Evolutionary conservation across 2,113 vertebrate genomes (phyloP), one percentile per base, ranked within the genome.

Genomic region (Passer montanus): DNA sequence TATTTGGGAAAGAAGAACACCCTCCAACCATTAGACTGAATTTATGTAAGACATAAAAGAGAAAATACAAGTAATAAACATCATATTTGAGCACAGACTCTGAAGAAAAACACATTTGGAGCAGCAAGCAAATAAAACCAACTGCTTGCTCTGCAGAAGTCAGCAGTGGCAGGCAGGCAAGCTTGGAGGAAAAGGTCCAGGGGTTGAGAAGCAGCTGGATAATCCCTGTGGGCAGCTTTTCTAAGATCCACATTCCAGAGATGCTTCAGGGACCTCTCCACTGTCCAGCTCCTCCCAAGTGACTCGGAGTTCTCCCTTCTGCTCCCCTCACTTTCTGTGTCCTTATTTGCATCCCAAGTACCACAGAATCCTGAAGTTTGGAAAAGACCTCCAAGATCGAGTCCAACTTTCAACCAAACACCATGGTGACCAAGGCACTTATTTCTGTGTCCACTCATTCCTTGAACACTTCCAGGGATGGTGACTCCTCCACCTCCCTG

Each of bases 41-140:
- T 94, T 93, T 94, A 90, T 88, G 5, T 44, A 77, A 81, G 86
- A 39, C 64, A 88, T 93, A 92, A 95, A 95, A 83, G 33, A 80
- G 68, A 80, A 93, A 96, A 94, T 31, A 84, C 72, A 81, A 95
- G 95, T 67, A 93, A 83, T 96, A 88, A 95, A 94, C 6, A 2
- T 5, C 43, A 67, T 49, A 80, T 69, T 80, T 90, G 24, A 93
- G 78, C 50, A 79, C 0, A 63, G 78, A 85, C 50, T 91, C 55
- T 26, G 50, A 89, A 88, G 41, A 47, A 81, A 90, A 93, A 33
- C 78, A 68, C 78, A 83, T 84, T 52, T 66, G 56, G 67, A 95
- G 60, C 75, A 77, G 33, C n/a, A 62, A 90, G 59, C 8, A 84
- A 90, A 91, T 93, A 92, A 95, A 95, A 74, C 2, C 24, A 77